These are phyloP conservation scores for Notarius quadriscutis DNA, from an alignment of 2,113 vertebrate species.

Conservation along the genomic window DNA sequence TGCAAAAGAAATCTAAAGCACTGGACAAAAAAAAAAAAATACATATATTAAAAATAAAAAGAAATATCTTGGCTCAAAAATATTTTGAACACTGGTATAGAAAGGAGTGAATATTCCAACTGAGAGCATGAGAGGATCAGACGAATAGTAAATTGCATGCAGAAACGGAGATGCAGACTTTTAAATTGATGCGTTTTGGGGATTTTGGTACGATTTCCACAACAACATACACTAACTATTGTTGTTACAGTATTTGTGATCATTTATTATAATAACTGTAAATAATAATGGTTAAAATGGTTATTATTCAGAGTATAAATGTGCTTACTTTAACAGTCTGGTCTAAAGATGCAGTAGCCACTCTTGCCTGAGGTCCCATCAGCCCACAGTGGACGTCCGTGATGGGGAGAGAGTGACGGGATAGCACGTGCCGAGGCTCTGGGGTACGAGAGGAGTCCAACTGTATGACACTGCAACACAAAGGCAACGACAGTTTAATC, in stretches of 20 bases:
- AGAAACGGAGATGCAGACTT: background rate
- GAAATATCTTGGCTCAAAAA: background rate
- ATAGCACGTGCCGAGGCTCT: conserved; percentile 86
- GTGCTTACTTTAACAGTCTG: conserved; percentile 88
- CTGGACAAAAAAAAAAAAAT: too few relatives aligned
- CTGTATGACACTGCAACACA: conserved; percentile 82
- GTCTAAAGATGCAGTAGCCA: conserved; percentile 87
- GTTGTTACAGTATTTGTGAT: background rate
- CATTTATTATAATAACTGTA: background rate
- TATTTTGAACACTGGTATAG: background rate
- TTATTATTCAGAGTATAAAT: background rate
- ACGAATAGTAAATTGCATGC: background rate
- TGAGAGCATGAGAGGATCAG: background rate
- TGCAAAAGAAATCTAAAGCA: too few relatives aligned
- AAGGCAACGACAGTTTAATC: background rate
- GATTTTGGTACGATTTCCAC: background rate
- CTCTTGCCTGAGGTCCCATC: conserved; percentile 85
- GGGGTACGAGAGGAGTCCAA: conserved; percentile 77
- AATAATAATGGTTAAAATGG: background rate
- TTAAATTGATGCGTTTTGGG: background rate
- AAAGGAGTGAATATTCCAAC: background rate
- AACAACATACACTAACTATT: background rate
- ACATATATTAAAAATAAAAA: background rate
- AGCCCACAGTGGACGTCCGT: conserved; percentile 92
- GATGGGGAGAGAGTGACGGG: conserved; percentile 89